Evolutionary conservation across 2,797 vertebrate species (phyloP), one percentile per base, ranked within the genome.

Genomic region (Cyclopterus lumpus): DNA sequence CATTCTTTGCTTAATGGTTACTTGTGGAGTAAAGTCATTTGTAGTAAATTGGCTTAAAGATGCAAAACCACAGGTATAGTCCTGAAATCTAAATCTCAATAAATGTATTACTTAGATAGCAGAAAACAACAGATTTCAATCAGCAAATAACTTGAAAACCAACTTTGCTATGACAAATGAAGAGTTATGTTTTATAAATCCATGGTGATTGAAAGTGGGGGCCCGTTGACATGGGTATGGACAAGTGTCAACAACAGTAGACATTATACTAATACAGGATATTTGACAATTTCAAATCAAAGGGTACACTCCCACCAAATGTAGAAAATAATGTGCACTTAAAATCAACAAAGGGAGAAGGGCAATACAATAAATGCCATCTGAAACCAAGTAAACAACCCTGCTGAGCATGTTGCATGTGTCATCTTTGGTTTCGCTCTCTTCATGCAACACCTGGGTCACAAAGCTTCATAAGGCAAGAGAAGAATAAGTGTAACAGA

Each of bases 361-460:
- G 14, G 28, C n/a, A 46, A 57, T 5, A 30, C 28, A 67, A 15
- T 32, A 44, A 67, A 42, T 18, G 46, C 28, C 55, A 20, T 28
- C 26, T 46, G 9, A 38, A 61, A 73, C 3, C 57, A 51, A 36
- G 18, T 14, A 30, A 18, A 24, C 16, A 71, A 5, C 55, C 30
- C 51, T 26, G 40, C 67, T 49, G 72, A 36, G 40, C 55, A 20
- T 14, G 58, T 53, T 26, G 65, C 32, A 61, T 32, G 70, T 65
- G 34, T 42, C 61, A 10, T 16, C 14, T 54, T 16, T 36, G 40
- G 38, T 12, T 34, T 15, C 48, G 67, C 34, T 80, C 34, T 80
- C 61, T 71, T 34, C 44, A 24, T 54, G 70, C 62, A 87, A 75
- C 80, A 79, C 68, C 73, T 75, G 71, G 67, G 67, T 77, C 81